These are phyloP conservation scores for Hylia prasina DNA, from an alignment of 2,113 vertebrate genomes.

Conservation along the genomic window DNA sequence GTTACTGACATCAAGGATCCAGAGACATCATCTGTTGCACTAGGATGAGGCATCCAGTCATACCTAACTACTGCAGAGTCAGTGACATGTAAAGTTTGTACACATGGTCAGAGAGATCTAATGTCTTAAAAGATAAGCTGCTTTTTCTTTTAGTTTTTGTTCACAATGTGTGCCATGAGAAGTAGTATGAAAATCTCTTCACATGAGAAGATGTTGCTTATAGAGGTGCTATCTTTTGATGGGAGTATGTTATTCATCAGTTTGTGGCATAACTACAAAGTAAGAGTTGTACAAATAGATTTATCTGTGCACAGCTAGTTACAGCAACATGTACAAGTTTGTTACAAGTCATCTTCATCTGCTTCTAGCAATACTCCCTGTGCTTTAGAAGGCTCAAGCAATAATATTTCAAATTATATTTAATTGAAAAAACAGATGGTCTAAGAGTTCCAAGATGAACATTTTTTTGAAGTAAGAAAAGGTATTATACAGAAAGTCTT, in stretches of 20 bases:
- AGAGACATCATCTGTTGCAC: background rate
- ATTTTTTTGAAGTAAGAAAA: background rate
- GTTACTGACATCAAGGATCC: background rate
- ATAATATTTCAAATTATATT: background rate
- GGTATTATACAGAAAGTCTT: background rate
- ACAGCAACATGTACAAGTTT: background rate
- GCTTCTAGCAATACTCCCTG: background rate
- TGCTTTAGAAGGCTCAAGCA: background rate
- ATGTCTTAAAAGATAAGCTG: background rate
- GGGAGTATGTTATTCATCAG: background rate
- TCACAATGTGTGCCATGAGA: background rate
- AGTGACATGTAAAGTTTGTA: background rate
- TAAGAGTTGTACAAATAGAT: background rate
- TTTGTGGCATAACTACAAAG: background rate
- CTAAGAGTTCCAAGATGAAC: background rate
- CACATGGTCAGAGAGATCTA: background rate
- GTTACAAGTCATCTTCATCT: background rate
- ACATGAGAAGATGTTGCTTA: background rate
- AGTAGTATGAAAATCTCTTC: background rate
- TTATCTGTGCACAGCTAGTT: rapidly evolving
- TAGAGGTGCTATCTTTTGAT: background rate
- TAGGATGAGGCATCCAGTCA: background rate
- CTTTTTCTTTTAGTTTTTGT: constrained; percentile 23
- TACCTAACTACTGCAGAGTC: background rate
- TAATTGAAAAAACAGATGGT: background rate